phyloP scores from a whole-genome alignment of 2,113 vertebrate genomes.

The Antechinus flavipes region DNA sequence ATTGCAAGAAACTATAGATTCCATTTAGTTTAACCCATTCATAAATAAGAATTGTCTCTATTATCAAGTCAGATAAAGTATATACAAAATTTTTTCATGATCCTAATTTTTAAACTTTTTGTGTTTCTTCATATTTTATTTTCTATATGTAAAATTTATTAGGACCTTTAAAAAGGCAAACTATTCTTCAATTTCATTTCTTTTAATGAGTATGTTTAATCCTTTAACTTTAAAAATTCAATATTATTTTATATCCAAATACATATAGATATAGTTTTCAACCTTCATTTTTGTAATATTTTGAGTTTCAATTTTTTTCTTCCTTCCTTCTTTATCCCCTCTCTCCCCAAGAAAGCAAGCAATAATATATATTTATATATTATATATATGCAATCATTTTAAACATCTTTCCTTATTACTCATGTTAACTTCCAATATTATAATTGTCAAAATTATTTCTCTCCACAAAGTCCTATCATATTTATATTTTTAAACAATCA shows the following conservation, averaged over 20 bases:
- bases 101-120: background rate
- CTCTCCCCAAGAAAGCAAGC: too few relatives aligned
- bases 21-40: background rate
- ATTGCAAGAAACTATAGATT: background rate
- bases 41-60: background rate
- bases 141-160: background rate
- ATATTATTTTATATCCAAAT: too few relatives aligned
- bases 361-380: too few relatives aligned
- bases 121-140: background rate
- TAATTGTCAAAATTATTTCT: background rate
- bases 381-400: too few relatives aligned
- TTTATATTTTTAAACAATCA: background rate
- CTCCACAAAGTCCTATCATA: background rate
- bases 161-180: background rate
- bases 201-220: background rate
- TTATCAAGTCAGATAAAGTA: background rate
- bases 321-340: too few relatives aligned
- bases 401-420: too few relatives aligned
- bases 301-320: too few relatives aligned
- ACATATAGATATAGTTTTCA: too few relatives aligned
- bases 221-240: background rate
- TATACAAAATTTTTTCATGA: background rate
- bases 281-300: too few relatives aligned
- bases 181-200: background rate
- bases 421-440: background rate